Evolutionary conservation across 2,888 invertebrate genomes (phyloP).

Genomic region (Nycteola revayana): DNA sequence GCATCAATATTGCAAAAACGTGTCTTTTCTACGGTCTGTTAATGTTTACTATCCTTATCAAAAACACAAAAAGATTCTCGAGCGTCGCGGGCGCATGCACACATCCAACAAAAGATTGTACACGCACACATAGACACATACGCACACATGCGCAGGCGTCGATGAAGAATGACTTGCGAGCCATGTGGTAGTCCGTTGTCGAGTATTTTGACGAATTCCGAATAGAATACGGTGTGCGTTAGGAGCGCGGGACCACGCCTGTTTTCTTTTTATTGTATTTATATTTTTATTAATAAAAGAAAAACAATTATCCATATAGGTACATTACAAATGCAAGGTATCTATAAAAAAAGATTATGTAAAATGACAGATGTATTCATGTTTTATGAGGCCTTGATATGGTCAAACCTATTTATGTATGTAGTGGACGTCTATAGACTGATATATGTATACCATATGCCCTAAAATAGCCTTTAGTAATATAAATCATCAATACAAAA

Average conservation of each 20-base stretch:
- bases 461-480: too few species aligned
- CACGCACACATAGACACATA: constrained; percentile 18
- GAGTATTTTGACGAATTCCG: constrained; percentile 79
- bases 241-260: constrained; percentile 16
- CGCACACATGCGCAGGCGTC: constrained; percentile 35
- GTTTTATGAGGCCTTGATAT: too few species aligned
- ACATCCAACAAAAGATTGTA: constrained; percentile 7
- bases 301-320: too few species aligned
- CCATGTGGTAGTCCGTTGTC: constrained; percentile 70
- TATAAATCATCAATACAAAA: too few species aligned
- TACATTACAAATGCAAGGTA: too few species aligned
- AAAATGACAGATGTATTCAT: too few species aligned
- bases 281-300: too few species aligned
- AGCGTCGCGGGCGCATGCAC: constrained; percentile 25
- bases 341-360: too few species aligned
- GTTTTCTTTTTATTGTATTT: too few species aligned
- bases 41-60: constrained; percentile 21
- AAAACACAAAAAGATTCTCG: constrained; percentile 21
- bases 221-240: constrained; percentile 56
- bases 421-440: too few species aligned
- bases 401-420: too few species aligned
- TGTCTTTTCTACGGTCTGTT: background rate
- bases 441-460: too few species aligned
- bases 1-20: constrained; percentile 16
- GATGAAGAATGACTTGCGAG: constrained; percentile 65